Base-by-base conservation (phyloP, 1,140 invertebrate genomes). In the Maconellicoccus hirsutus region DNA sequence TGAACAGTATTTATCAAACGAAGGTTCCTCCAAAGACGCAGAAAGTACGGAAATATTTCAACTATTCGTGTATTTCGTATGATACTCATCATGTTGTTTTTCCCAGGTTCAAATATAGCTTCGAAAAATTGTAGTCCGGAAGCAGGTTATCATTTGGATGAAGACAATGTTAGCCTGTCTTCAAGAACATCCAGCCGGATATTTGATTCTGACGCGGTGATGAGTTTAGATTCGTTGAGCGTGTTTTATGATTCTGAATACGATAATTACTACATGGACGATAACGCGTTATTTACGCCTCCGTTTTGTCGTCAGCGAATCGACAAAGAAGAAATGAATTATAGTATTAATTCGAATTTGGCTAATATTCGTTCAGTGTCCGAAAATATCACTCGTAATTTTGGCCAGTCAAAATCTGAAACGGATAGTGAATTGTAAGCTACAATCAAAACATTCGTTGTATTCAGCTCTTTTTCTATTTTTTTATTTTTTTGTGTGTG, bases 241-340 rank as follows among this genome's bases (percentile, higher is more conserved):
- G 87, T 87, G 69, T 84, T 91, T 72, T 93, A 93, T 78, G 91
- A 94, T 81, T 91, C 88, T 1, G 90, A 92, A 76, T 91, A 91
- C 77, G 87, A 88, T 75, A 86, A 87, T 77, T 66, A 66, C 25
- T 66, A 66, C 61, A 26, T 26, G 22, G 61, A 66, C 61, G 61
- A 66, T 26, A 66, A 66, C 19, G 61, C 61, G 21, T 26, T 66
- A 66, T 66, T 66, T 25, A 66, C 61, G 61, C 22, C 61, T 23
- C 61, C 61, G 6, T 66, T 66, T 66, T 66, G 61, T 25, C 61
- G 61, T 66, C 61, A 66, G 16, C 61, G 61, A 16, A 23, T 3
- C 25, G 61, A 66, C 21, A 66, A 66, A 66, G 61, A 66, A 8
- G 61, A 66, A 16, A 19, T 66, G 25, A 66, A 23, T 19, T 66